These are phyloP conservation scores for Erethizon dorsatum DNA, from an alignment of 2,797 vertebrate species.

Conservation along the genomic window DNA sequence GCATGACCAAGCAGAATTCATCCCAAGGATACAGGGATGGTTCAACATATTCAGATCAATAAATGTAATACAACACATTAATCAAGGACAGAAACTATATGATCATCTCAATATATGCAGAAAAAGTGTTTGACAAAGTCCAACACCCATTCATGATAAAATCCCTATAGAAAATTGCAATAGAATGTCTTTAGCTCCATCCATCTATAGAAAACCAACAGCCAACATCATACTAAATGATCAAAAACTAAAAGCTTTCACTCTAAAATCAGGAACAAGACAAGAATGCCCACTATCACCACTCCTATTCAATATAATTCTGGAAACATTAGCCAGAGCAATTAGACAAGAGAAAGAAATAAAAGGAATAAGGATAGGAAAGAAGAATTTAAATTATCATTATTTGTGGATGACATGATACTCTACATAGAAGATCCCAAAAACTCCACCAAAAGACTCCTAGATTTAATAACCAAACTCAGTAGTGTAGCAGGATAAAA, in stretches of 20 bases:
- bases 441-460: neutral
- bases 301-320: neutral
- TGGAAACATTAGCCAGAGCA: neutral
- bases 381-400: neutral
- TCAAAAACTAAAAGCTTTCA: neutral
- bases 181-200: neutral
- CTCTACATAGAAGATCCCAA: neutral
- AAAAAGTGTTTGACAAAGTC: neutral
- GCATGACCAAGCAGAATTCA: neutral
- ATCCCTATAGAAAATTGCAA: neutral
- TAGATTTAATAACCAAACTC: neutral
- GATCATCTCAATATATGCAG: neutral
- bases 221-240: neutral
- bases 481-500: neutral
- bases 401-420: neutral
- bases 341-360: neutral
- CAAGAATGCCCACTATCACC: neutral
- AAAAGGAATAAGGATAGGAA: neutral
- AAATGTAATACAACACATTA: neutral
- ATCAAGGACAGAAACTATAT: neutral
- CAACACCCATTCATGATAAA: neutral
- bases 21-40: neutral
- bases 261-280: neutral
- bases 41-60: neutral
- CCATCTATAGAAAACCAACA: neutral